Conservation (phyloP, 2,797 vertebrate genomes). For the Hozukius guyotensis region DNA sequence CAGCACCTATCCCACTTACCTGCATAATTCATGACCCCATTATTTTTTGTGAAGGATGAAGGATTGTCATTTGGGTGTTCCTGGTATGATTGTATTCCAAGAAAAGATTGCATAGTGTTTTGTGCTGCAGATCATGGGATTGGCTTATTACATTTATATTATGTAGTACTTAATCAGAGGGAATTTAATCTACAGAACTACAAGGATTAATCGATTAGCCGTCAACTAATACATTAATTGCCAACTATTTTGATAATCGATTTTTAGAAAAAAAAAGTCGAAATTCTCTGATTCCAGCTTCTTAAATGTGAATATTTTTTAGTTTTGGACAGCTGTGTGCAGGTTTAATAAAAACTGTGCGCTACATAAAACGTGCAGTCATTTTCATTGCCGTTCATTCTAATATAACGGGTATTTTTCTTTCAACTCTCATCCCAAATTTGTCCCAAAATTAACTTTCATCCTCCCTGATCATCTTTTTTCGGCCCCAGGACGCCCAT, state of each 20-base stretch:
- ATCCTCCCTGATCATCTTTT: no score
- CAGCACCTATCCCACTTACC: background rate
- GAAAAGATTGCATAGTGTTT: background rate
- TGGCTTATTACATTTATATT: background rate
- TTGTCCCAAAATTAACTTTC: no score
- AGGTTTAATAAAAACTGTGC: no score
- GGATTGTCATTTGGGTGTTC: background rate
- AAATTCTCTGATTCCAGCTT: background rate
- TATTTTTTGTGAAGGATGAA: background rate
- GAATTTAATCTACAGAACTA: background rate
- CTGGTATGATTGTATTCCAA: background rate
- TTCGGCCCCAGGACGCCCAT: no score
- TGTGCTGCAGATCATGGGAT: background rate
- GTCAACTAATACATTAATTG: background rate
- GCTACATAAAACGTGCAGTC: no score
- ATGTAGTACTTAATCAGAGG: background rate
- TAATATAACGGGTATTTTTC: no score
- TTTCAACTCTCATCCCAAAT: no score
- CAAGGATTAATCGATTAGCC: background rate
- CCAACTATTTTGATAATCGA: background rate
- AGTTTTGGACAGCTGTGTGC: background rate
- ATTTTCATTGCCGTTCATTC: no score
- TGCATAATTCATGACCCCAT: slow-evolving; percentile 46
- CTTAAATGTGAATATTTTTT: background rate
- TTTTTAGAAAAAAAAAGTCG: background rate